These are phyloP conservation scores for Aldabrachelys gigantea DNA, from an alignment of 2,113 vertebrate species.

Conservation along the genomic window DNA sequence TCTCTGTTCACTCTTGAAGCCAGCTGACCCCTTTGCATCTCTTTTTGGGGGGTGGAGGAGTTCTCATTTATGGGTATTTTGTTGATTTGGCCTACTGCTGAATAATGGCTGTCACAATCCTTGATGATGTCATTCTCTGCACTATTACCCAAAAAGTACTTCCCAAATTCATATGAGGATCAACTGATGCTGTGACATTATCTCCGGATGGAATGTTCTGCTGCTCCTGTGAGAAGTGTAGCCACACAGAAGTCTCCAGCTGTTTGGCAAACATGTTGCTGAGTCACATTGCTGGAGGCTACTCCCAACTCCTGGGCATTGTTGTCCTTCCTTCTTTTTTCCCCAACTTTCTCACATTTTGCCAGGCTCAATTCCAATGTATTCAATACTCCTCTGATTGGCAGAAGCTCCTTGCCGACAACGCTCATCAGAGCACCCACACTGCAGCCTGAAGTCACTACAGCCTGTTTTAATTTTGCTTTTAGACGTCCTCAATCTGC, in stretches of 20 bases:
- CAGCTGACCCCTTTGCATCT: not conserved
- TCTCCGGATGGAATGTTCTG: accelerated
- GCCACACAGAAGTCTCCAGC: not conserved
- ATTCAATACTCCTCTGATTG: not conserved
- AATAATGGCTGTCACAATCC: not conserved
- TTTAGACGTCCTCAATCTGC: not conserved
- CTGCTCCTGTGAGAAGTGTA: not conserved
- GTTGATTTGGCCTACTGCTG: not conserved
- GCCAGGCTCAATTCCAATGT: not conserved
- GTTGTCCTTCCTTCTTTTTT: not conserved
- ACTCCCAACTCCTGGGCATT: not conserved
- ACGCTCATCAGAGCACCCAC: not conserved
- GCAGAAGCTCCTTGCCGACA: not conserved
- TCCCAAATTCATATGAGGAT: not conserved
- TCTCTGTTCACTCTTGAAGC: not conserved
- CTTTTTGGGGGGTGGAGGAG: not conserved
- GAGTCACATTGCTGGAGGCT: not conserved
- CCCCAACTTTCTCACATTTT: not conserved
- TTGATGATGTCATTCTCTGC: not conserved
- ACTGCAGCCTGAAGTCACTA: not conserved
- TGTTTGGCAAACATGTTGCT: not conserved
- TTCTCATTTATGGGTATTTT: not conserved
- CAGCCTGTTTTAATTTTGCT: not conserved
- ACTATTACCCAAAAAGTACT: not conserved
- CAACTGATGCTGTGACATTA: too few species aligned